phyloP scores from a whole-genome alignment of 2,888 invertebrate species.

The Siphlonurus alternatus region DNA sequence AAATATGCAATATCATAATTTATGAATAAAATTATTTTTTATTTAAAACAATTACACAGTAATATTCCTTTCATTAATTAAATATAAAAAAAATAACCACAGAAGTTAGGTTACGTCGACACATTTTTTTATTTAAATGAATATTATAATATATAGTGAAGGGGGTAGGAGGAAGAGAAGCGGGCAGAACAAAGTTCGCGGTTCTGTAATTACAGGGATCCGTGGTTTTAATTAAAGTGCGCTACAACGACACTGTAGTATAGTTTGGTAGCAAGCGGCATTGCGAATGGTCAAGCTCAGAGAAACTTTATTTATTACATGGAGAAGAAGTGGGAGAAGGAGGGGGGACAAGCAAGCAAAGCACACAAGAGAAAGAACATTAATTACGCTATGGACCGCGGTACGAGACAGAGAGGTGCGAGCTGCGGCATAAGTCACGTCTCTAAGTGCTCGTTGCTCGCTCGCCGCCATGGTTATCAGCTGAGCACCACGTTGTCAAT shows the following conservation, averaged over 20 bases:
- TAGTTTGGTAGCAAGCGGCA: slow-evolving; percentile 1
- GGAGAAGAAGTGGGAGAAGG: not conserved
- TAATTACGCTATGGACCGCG: too few species aligned
- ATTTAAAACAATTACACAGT: too few species aligned
- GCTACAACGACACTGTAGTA: too few species aligned
- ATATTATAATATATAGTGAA: slow-evolving; percentile 8
- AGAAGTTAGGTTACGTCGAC: not conserved
- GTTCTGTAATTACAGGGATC: slow-evolving; percentile 12
- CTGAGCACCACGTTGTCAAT: not conserved
- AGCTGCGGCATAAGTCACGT: not conserved
- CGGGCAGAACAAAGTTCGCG: slow-evolving; percentile 6
- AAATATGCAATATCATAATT: too few species aligned
- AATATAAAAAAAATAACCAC: slow-evolving; percentile 8
- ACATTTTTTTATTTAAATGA: slow-evolving; percentile 11
- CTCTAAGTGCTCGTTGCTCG: too few species aligned
- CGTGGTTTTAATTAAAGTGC: slow-evolving; percentile 12
- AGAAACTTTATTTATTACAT: not conserved
- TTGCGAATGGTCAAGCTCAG: slow-evolving; percentile 1
- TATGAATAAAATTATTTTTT: too few species aligned
- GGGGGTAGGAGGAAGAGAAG: not conserved
- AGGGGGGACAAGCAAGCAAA: not conserved
- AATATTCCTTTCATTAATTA: slow-evolving; percentile 6
- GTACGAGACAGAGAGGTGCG: not conserved
- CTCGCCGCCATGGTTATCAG: too few species aligned
- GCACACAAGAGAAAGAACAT: not conserved